These are phyloP conservation scores for Muntiacus reevesi DNA, from an alignment of 2,113 vertebrate species.

Conservation along the genomic window DNA sequence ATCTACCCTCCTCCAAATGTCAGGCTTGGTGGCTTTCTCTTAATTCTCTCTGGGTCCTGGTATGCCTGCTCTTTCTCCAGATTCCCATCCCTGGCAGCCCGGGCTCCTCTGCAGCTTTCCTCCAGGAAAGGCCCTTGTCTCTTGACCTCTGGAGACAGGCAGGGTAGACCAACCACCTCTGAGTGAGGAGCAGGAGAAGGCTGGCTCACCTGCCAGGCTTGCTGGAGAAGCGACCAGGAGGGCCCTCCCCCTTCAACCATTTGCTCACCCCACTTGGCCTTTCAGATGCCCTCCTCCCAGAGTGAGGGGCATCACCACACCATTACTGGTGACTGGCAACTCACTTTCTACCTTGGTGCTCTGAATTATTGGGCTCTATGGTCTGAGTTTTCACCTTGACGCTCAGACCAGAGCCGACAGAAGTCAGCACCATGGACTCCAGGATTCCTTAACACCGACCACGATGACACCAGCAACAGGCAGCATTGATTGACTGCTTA, in stretches of 20 bases:
- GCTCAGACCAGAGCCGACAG: background rate
- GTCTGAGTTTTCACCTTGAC: background rate
- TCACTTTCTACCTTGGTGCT: background rate
- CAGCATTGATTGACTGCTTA: background rate
- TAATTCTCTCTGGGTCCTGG: background rate
- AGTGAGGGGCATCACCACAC: background rate
- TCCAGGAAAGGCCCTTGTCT: background rate
- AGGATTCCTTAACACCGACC: background rate
- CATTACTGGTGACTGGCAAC: rapidly evolving
- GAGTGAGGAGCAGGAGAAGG: background rate
- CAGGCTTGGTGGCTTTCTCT: background rate
- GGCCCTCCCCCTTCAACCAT: too few relatives aligned
- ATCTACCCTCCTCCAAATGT: background rate
- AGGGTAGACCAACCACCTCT: background rate
- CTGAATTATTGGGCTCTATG: background rate
- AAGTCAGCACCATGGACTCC: background rate
- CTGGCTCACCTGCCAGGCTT: background rate
- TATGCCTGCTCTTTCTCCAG: background rate
- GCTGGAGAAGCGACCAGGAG: background rate
- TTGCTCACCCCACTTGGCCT: background rate
- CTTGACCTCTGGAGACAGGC: rapidly evolving
- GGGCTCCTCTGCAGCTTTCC: background rate
- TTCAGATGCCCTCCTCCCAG: background rate
- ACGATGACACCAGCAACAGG: rapidly evolving
- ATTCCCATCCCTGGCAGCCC: background rate